These are phyloP conservation scores for Hepsetus odoe DNA, from an alignment of 2,113 vertebrate species.

Conservation along the genomic window DNA sequence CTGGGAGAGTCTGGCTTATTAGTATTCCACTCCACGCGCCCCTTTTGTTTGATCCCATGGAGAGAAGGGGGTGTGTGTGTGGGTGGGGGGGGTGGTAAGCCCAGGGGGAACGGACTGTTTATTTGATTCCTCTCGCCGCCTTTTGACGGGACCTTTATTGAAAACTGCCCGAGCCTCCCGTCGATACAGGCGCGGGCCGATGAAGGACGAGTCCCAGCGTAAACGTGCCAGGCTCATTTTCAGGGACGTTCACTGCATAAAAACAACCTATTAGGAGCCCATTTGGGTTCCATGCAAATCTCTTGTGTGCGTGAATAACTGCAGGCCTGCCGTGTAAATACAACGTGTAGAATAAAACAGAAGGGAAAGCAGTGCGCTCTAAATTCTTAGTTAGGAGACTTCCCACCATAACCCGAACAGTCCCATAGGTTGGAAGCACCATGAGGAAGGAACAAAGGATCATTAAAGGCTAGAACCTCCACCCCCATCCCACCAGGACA, in stretches of 20 bases:
- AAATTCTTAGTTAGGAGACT: neutral
- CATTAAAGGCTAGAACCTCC: conserved; percentile 72
- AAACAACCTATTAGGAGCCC: neutral
- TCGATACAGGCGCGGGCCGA: neutral
- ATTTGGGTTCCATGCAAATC: no score
- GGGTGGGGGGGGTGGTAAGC: conserved; percentile 29
- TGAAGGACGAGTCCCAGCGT: neutral
- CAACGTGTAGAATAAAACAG: no score
- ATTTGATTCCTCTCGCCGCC: conserved; percentile 68
- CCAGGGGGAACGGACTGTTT: conserved; percentile 60
- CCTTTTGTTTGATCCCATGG: conserved; percentile 72
- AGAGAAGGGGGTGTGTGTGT: conserved; percentile 28
- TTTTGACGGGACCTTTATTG: conserved; percentile 29
- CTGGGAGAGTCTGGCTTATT: conserved; percentile 66
- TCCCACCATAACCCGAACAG: neutral
- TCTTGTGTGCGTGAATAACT: no score
- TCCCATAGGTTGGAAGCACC: conserved; percentile 52
- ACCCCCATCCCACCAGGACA: conserved; percentile 68
- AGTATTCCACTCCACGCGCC: conserved; percentile 78
- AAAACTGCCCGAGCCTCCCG: conserved; percentile 15
- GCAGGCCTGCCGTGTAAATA: no score
- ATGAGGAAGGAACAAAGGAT: conserved; percentile 75
- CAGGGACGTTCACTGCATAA: neutral
- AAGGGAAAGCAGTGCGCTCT: neutral
- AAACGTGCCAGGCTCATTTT: neutral